Evolutionary conservation across 2,113 vertebrate species (phyloP).

Genomic region (Chascanopsetta lugubris): DNA sequence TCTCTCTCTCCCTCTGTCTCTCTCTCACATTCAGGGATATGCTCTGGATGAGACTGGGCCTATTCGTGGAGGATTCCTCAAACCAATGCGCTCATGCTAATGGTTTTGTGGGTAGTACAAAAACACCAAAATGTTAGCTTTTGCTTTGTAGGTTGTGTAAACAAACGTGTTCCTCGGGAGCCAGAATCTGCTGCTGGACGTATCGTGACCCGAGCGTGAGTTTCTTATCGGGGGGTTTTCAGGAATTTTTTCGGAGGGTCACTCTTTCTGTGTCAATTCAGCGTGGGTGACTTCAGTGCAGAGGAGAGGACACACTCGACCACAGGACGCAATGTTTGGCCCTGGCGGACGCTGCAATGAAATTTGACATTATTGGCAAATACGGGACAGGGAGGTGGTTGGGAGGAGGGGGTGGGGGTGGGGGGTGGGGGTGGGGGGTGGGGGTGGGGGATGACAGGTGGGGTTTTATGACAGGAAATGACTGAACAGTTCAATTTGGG

Average conservation of each 20-base stretch:
- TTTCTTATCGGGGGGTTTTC: constrained; percentile 46
- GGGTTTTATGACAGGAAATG: constrained; percentile 75
- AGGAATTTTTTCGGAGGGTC: constrained; percentile 11
- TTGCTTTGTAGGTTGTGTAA: constrained; percentile 58
- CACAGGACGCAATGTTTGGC: constrained; percentile 30
- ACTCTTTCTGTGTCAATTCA: constrained; percentile 18
- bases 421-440: too few relatives aligned
- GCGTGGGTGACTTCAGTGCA: background rate
- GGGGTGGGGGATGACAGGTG: too few relatives aligned
- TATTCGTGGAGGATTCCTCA: constrained; percentile 45
- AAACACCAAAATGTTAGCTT: constrained; percentile 69
- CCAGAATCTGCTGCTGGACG: constrained; percentile 22
- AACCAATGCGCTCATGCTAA: constrained; percentile 52
- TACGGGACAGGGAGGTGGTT: constrained; percentile 44
- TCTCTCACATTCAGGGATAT: constrained; percentile 42
- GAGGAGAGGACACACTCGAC: constrained; percentile 17
- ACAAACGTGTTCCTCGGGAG: constrained; percentile 48
- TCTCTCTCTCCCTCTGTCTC: constrained; percentile 44
- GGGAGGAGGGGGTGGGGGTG: too few relatives aligned
- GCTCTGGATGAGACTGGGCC: constrained; percentile 57
- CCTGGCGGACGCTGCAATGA: constrained; percentile 32
- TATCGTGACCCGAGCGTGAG: constrained; percentile 19
- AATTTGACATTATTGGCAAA: constrained; percentile 64
- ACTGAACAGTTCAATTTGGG: constrained; percentile 75
- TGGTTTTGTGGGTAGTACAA: constrained; percentile 57